Evolutionary conservation across 2,888 invertebrate species (phyloP).

Genomic region (Drosophila ochracea): DNA sequence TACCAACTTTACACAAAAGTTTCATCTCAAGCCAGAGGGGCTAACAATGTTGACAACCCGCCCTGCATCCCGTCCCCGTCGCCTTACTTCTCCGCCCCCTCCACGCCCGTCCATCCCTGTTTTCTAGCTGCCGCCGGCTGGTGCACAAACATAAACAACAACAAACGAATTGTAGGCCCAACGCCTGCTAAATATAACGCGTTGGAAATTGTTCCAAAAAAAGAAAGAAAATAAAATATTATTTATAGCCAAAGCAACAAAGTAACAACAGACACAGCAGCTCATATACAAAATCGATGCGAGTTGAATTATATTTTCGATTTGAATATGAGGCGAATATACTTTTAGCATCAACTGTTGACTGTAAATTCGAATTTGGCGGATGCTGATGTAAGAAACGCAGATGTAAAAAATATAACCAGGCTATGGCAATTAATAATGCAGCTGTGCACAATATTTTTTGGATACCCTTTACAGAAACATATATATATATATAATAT

Average conservation of each 20-base stretch:
- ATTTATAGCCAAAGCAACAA: conserved; percentile 69
- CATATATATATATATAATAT: background rate
- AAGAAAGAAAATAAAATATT: conserved; percentile 74
- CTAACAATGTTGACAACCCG: conserved; percentile 23
- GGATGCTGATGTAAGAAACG: conserved; percentile 55
- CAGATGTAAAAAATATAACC: conserved; percentile 51
- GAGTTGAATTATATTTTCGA: conserved; percentile 56
- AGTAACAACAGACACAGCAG: conserved; percentile 35
- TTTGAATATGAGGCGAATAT: conserved; percentile 30
- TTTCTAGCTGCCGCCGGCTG: conserved; percentile 38
- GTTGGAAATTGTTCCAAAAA: conserved; percentile 71
- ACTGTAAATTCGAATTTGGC: conserved; percentile 15
- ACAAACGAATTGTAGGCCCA: conserved; percentile 70
- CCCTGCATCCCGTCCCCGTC: background rate
- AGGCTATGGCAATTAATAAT: conserved; percentile 56
- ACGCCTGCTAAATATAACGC: conserved; percentile 73
- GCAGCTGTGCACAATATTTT: background rate
- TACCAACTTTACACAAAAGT: conserved; percentile 62
- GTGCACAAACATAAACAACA: conserved; percentile 67
- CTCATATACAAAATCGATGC: conserved; percentile 59
- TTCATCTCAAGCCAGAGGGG: conserved; percentile 39
- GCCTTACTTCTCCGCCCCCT: background rate
- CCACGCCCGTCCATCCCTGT: background rate
- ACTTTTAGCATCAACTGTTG: conserved; percentile 28
- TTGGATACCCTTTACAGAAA: background rate